Evolutionary conservation across 2,113 vertebrate species (phyloP).

Genomic region (Phocoena phocoena): DNA sequence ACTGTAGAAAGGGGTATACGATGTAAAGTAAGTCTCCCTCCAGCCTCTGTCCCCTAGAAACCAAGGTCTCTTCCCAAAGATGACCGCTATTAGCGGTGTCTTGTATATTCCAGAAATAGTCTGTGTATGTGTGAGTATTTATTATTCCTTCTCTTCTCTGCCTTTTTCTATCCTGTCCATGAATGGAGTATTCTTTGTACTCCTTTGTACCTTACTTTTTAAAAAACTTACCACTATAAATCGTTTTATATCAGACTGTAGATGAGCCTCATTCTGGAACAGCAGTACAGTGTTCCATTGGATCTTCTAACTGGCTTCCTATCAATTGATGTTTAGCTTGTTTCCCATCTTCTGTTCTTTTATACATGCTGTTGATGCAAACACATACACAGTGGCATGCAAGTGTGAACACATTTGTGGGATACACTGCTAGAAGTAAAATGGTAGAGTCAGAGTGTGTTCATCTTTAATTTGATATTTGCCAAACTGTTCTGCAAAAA

Average conservation of each 20-base stretch:
- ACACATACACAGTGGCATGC: background rate
- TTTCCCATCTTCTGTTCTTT: background rate
- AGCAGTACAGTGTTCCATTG: background rate
- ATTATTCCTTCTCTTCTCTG: background rate
- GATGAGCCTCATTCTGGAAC: background rate
- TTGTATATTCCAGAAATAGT: background rate
- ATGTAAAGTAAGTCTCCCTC: background rate
- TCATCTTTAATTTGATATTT: constrained; percentile 18
- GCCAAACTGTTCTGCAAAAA: constrained; percentile 1
- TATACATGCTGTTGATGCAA: background rate
- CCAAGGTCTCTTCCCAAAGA: background rate
- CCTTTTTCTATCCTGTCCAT: background rate
- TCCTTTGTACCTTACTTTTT: background rate
- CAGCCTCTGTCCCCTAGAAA: background rate
- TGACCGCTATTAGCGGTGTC: fast-evolving
- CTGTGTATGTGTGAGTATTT: background rate
- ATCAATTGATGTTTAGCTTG: background rate
- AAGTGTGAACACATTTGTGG: background rate
- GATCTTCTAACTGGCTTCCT: background rate
- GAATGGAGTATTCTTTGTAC: background rate
- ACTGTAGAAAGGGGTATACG: background rate
- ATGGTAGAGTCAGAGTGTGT: background rate
- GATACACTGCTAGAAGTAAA: background rate
- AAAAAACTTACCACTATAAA: background rate
- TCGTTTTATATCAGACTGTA: background rate